phyloP scores from a whole-genome alignment of 2,113 vertebrate species.

The Sinocyclocheilus grahami region DNA sequence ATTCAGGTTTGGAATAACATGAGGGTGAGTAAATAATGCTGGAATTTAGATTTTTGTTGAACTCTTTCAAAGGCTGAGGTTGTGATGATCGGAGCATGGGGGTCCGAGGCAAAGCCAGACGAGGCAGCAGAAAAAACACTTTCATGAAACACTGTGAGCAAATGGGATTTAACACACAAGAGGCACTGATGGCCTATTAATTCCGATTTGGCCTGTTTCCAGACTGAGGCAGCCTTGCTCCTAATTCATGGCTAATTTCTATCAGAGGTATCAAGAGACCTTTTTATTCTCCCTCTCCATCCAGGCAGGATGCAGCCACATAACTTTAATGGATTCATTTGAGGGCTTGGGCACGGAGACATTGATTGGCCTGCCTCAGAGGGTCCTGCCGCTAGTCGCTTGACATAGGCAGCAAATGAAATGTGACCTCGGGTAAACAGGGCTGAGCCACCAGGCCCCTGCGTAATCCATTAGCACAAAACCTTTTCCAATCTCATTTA shows the following conservation, averaged over 20 bases:
- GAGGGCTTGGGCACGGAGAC: constrained; percentile 81
- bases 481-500: constrained; percentile 88
- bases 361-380: constrained; percentile 89
- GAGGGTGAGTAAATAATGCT: too few species aligned
- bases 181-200: constrained; percentile 94
- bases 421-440: constrained; percentile 88
- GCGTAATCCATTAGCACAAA: constrained; percentile 83
- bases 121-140: constrained; percentile 73
- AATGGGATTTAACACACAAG: constrained; percentile 93
- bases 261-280: constrained; percentile 89
- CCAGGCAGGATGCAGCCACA: constrained; percentile 84
- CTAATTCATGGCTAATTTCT: constrained; percentile 97
- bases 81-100: constrained; percentile 68
- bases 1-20: neutral
- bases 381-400: constrained; percentile 75
- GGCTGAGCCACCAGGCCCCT: constrained; percentile 80
- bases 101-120: constrained; percentile 76
- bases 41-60: neutral
- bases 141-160: constrained; percentile 85
- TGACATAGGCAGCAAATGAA: constrained; percentile 92
- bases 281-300: constrained; percentile 56
- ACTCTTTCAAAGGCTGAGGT: constrained; percentile 72
- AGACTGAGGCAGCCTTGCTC: constrained; percentile 85
- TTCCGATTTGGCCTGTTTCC: constrained; percentile 88
- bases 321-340: constrained; percentile 88